Base-by-base conservation (phyloP, 2,113 vertebrate genomes). In the Pollimyrus isidori region DNA sequence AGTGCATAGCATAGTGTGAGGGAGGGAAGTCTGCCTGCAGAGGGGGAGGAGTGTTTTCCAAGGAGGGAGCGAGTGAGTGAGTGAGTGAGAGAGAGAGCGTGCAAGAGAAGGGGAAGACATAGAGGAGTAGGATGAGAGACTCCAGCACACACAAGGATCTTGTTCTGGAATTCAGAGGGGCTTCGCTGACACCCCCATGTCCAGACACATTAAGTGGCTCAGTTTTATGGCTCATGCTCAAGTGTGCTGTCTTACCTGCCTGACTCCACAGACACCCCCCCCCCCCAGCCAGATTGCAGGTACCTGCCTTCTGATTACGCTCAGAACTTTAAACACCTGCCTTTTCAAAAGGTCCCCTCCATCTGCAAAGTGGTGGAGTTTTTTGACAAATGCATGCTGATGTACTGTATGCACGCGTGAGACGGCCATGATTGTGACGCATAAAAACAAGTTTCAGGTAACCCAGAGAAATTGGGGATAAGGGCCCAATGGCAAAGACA, bases 1-100 rank as follows among this genome's bases (percentile, higher is more conserved):
- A 90, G 92, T 91, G 90, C 91, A 93, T 42, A 39, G 90, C 91
- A 93, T 42, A 39, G 93, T 91, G 92, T 93, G 92, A 88, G 89
- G 90, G 52, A 62, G 82, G 76, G 52, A 48, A n/a, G 21, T 9
- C 69, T 49, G n/a, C 46, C 48, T 49, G 48, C 46, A 46, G 62
- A 87, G 65, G 48, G 84, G 90, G 90, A 88, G 91, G 89, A 88
- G 85, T 58, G n/a, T 90, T 19, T 2, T 46, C 86, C 50, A 7
- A 45, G 69, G 35, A 42, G 35, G 73, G 73, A 26, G 30, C 6
- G 45, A 50, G 82, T 50, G 46, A 65, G 42, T n/a, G 46, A 69
- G 42, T n/a, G 89, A 87, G 69, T 30, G n/a, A 73, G 84, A 86
- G 88, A 89, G 50, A 73, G 62, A 89, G 90, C 92, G 91, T 93